Base-by-base conservation (phyloP, 37 sponge, comb jelly and placozoan species). In the Bolinopsis microptera region DNA sequence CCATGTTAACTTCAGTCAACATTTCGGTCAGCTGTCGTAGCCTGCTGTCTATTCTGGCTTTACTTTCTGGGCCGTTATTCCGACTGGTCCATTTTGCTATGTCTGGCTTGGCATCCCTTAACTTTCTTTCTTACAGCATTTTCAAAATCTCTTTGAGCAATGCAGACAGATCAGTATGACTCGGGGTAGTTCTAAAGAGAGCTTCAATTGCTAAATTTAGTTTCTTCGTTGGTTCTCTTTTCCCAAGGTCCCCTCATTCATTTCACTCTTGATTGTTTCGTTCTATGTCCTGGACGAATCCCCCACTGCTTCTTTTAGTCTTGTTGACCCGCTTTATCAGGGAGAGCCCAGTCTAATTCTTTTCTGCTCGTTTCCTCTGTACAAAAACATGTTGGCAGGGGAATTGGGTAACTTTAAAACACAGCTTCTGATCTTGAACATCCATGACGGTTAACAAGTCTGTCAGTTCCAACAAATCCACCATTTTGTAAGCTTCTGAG, bases 71-170 rank as follows among this genome's bases (percentile, higher is more conserved):
- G 13, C 38, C 83, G 27, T 80, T 21, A 27, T 38, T 80, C 33
- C 38, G 31, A 2, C 35, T 35, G 13, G 31, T 38, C 36, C 31
- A 80, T 23, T 35, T 80, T 24, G 83, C 36, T 32, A 80, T 35
- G 38, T 80, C 83, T 23, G 31, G 83, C 23, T 80, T 80, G 0
- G 83, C 83, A 80, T 93, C 68, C 61, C 92, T 39, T 23, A 95
- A 34, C 35, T 95, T 76, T 0, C n/a, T n/a, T n/a, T n/a, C 68
- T 38, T 2, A 97, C 95, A 38, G 99, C 99, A 32, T 95, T 75
- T 67, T 98, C 99, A 94, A 98, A 97, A n/a, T 98, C 97, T 48
- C 99, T 92, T 94, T 98, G 99, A 9, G 97, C 99, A 35, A 98
- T 95, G 80, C 93, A 97, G 39, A 98, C 96, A 92, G 97, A 97